Conservation (phyloP, 2,113 vertebrate species). For the Rattus norvegicus region DNA sequence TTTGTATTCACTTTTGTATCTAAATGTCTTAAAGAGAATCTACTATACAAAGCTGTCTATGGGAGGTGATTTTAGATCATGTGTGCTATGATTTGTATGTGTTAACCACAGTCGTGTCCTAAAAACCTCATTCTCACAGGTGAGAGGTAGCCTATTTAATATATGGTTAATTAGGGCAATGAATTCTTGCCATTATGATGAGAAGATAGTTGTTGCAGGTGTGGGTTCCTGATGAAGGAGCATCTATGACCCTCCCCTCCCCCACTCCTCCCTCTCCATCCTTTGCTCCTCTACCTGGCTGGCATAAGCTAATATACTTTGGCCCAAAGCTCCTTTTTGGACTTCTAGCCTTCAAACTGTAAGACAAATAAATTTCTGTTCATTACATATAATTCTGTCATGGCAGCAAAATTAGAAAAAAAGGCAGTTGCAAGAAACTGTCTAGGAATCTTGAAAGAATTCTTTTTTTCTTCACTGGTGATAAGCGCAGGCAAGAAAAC, state of each 20-base stretch:
- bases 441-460: background rate
- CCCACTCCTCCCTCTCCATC: background rate
- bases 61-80: background rate
- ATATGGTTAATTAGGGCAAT: background rate
- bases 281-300: background rate
- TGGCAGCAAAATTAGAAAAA: background rate
- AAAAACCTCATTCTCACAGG: background rate
- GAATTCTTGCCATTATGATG: background rate
- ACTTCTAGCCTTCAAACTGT: background rate
- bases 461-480: background rate
- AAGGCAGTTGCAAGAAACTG: background rate
- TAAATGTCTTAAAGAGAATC: background rate
- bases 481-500: background rate
- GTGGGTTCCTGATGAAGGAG: background rate
- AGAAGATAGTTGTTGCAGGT: background rate
- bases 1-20: background rate
- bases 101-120: background rate
- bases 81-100: background rate
- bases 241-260: background rate
- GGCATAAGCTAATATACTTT: background rate
- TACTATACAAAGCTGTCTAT: background rate
- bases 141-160: background rate
- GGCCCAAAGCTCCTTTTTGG: background rate
- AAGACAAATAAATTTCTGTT: background rate
- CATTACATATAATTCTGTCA: background rate